Evolutionary conservation across 2,888 invertebrate genomes (phyloP).

Genomic region (Cacoxenus indagator): DNA sequence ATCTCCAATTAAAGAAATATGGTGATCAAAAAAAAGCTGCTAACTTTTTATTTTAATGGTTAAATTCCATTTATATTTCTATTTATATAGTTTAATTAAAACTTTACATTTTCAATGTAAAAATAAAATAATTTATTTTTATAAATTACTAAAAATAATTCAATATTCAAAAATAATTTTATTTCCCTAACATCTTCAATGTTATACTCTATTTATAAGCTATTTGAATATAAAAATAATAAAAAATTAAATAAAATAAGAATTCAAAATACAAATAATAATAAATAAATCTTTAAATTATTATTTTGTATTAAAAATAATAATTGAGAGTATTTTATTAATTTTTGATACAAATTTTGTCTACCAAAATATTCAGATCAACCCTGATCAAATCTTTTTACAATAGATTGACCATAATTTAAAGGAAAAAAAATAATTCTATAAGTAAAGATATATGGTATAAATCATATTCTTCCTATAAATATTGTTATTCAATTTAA

Average conservation of each 20-base stretch:
- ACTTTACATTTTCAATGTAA: slow-evolving; percentile 79
- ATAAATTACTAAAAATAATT: slow-evolving; percentile 62
- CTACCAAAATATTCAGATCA: slow-evolving; percentile 72
- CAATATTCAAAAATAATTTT: slow-evolving; percentile 55
- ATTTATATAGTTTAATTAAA: slow-evolving; percentile 75
- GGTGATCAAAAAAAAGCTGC: slow-evolving; percentile 74
- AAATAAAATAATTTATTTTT: slow-evolving; percentile 71
- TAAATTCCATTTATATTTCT: slow-evolving; percentile 56
- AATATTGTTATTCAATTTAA: slow-evolving; percentile 68
- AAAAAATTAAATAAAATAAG: slow-evolving; percentile 49
- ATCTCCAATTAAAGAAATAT: slow-evolving; percentile 76
- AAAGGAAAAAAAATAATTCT: slow-evolving; percentile 72
- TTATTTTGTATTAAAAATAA: slow-evolving; percentile 67
- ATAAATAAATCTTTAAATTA: slow-evolving; percentile 73
- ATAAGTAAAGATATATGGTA: slow-evolving; percentile 59
- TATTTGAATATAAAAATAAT: slow-evolving; percentile 65
- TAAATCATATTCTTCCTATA: slow-evolving; percentile 73
- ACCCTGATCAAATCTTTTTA: slow-evolving; percentile 72
- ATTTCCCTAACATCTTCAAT: slow-evolving; percentile 72
- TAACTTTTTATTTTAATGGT: slow-evolving; percentile 74
- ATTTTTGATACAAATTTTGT: slow-evolving; percentile 69
- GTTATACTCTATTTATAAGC: slow-evolving; percentile 71
- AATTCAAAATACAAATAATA: slow-evolving; percentile 71
- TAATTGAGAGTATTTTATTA: slow-evolving; percentile 70
- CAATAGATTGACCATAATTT: slow-evolving; percentile 68